Percentiles rank a stretch among this genome's conserved stretches.
These are phyloP conservation scores for Rallus crepitans DNA, from an alignment of 2,797 vertebrate genomes.

Conservation along the genomic window DNA sequence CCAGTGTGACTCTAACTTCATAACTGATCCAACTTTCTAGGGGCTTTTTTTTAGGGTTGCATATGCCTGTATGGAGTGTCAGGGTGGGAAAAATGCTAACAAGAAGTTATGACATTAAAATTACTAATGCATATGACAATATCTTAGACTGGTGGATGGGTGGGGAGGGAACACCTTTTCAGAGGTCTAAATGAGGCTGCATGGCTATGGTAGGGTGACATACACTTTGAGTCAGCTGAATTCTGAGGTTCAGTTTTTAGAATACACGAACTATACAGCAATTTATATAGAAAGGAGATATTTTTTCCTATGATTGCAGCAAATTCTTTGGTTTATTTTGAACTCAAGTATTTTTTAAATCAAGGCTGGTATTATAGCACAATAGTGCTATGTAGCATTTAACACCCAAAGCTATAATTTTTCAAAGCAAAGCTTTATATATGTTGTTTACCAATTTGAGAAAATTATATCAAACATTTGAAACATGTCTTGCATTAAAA, in stretches of 20 bases:
- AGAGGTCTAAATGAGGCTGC: neutral
- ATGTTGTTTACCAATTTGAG: neutral
- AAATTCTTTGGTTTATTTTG: neutral
- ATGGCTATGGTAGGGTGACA: neutral
- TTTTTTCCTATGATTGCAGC: neutral
- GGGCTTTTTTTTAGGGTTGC: rapidly evolving
- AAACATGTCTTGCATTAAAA: neutral
- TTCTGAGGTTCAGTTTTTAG: neutral
- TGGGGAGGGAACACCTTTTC: neutral
- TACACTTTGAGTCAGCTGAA: neutral
- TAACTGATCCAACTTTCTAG: neutral
- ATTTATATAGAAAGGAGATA: neutral
- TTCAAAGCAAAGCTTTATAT: neutral
- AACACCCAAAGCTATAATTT: neutral
- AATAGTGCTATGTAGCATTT: neutral
- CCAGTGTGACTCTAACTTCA: neutral
- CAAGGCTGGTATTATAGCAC: neutral
- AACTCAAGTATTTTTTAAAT: neutral
- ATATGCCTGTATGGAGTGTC: neutral
- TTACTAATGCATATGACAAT: neutral
- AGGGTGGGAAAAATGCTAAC: neutral
- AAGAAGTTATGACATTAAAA: neutral
- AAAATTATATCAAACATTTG: neutral
- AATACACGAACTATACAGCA: neutral
- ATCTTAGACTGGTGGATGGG: neutral